Conservation (phyloP, 1,140 invertebrate species). For the Eulimnadia texana region DNA sequence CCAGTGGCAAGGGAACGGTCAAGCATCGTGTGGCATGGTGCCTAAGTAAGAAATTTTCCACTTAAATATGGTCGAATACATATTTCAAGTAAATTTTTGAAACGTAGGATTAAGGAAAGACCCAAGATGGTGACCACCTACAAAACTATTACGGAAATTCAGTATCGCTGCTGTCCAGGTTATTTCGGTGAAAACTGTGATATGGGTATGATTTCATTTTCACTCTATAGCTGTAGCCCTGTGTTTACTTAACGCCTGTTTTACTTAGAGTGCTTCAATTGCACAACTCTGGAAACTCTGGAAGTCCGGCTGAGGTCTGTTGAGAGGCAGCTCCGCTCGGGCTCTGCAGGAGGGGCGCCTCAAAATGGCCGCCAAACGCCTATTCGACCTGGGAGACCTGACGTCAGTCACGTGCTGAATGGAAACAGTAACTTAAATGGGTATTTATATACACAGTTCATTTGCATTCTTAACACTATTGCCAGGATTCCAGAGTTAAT, state of each 20-base stretch:
- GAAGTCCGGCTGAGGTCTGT: slow-evolving; percentile 7
- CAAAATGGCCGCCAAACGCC: neutral
- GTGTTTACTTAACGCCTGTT: neutral
- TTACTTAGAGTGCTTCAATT: slow-evolving; percentile 16
- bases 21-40: slow-evolving; percentile 2
- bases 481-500: too few relatives aligned
- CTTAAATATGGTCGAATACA: too few relatives aligned
- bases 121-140: slow-evolving; percentile 13
- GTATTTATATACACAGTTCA: too few relatives aligned
- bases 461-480: too few relatives aligned
- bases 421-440: neutral
- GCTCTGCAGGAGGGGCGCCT: neutral
- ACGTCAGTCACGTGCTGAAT: slow-evolving; percentile 10
- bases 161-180: slow-evolving; percentile 17
- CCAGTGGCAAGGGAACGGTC: neutral
- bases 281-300: slow-evolving; percentile 12
- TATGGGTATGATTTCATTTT: slow-evolving; percentile 13
- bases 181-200: slow-evolving; percentile 18
- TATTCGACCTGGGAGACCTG: slow-evolving; percentile 12
- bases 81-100: too few relatives aligned
- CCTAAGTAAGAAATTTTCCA: neutral
- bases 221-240: neutral
- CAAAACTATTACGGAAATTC: slow-evolving; percentile 15
- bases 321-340: neutral
- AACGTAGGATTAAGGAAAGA: slow-evolving; percentile 8